These are phyloP conservation scores for Fregetta grallaria DNA, from an alignment of 2,113 vertebrate genomes.

Conservation along the genomic window DNA sequence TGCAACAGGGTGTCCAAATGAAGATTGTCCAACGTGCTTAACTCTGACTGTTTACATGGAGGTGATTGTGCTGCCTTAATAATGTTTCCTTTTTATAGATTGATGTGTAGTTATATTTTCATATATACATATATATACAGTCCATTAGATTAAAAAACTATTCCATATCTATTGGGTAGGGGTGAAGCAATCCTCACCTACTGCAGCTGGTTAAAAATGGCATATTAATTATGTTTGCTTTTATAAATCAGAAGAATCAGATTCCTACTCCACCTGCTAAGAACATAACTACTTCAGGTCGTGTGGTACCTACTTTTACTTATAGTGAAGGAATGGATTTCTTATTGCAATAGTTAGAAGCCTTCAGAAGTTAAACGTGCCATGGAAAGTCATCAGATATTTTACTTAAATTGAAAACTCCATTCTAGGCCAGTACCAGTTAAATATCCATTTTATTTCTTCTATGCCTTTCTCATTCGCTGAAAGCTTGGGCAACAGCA, in stretches of 20 bases:
- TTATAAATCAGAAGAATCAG: background rate
- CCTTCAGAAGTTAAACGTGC: background rate
- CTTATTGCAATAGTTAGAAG: background rate
- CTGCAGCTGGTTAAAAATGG: background rate
- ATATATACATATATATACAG: background rate
- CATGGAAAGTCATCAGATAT: background rate
- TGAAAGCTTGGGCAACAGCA: constrained; percentile 9
- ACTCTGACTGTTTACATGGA: background rate
- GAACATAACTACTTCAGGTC: background rate
- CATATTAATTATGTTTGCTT: background rate
- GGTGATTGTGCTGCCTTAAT: background rate
- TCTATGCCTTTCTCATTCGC: background rate
- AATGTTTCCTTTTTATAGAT: background rate
- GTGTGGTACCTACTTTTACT: background rate
- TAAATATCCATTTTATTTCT: background rate
- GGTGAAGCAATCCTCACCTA: background rate
- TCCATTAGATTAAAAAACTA: background rate
- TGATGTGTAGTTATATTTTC: background rate
- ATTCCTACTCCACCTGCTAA: background rate
- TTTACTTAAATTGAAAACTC: background rate
- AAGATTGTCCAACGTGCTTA: background rate
- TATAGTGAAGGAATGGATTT: background rate
- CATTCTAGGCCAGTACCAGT: background rate
- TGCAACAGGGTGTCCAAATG: background rate
- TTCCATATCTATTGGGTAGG: background rate